Percentiles rank a stretch among this genome's conserved stretches.
Conservation (phyloP, 2,888 invertebrate species). For the Fissipunctia ypsillon region DNA sequence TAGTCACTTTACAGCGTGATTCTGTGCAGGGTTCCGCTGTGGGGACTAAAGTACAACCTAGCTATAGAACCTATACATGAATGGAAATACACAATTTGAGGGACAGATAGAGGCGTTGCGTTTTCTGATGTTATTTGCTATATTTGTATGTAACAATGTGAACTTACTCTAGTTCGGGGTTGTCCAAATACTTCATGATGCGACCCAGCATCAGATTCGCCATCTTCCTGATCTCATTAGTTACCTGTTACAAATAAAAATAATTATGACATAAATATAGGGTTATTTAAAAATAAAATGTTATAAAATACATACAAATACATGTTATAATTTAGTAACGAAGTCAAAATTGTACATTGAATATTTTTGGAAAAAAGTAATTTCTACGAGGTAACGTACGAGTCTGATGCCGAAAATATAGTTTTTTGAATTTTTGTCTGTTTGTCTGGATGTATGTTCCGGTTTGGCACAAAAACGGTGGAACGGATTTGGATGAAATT, state of each 20-base stretch:
- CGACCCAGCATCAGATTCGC: slow-evolving; percentile 91
- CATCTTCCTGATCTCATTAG: slow-evolving; percentile 92
- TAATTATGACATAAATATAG: neutral
- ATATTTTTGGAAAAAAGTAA: no score
- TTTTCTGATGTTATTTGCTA: no score
- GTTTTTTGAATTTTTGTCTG: neutral
- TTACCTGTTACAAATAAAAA: slow-evolving; percentile 79
- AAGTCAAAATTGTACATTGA: no score
- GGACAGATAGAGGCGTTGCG: neutral
- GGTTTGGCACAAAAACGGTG: neutral
- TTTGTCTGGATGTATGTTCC: neutral
- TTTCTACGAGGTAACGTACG: neutral
- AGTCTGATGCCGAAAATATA: neutral
- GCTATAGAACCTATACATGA: neutral
- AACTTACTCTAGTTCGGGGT: slow-evolving; percentile 82
- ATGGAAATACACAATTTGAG: neutral
- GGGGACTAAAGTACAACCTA: neutral
- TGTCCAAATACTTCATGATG: slow-evolving; percentile 79
- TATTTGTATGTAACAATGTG: neutral
- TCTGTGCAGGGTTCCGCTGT: neutral
- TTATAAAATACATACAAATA: no score
- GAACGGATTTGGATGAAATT: neutral
- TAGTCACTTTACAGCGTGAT: neutral
- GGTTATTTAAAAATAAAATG: neutral
- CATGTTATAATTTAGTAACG: no score